Conservation (phyloP, 2,113 vertebrate species). For the Semnornis frantzii region DNA sequence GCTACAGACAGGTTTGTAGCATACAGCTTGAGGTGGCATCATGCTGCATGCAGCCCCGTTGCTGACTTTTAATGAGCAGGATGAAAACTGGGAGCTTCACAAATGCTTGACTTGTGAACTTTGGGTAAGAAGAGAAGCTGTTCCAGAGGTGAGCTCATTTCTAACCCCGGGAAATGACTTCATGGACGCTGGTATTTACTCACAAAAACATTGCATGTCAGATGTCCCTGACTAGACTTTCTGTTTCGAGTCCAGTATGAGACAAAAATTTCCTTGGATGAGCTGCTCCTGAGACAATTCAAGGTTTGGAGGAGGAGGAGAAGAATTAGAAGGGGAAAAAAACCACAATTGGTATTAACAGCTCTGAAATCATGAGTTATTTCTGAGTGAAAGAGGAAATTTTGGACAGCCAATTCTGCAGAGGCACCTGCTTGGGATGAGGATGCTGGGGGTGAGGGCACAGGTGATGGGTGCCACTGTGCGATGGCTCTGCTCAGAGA, state of each 20-base stretch:
- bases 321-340: not conserved
- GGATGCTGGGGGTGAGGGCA: not conserved
- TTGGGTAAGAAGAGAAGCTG: constrained; percentile 38
- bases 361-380: not conserved
- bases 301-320: constrained; percentile 12
- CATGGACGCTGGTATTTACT: constrained; percentile 75
- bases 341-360: not conserved
- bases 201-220: constrained; percentile 72
- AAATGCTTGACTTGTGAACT: constrained; percentile 41
- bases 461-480: not conserved
- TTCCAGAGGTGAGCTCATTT: constrained; percentile 69
- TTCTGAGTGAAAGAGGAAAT: not conserved
- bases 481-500: not conserved
- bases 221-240: constrained; percentile 76
- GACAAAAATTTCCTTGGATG: constrained; percentile 80
- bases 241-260: constrained; percentile 74
- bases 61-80: not conserved
- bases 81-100: constrained; percentile 1
- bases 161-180: constrained; percentile 75
- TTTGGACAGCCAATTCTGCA: not conserved
- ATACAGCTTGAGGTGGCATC: not conserved
- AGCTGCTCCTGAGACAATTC: constrained; percentile 58
- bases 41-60: rapidly evolving
- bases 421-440: not conserved
- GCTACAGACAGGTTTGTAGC: rapidly evolving